Conservation (phyloP, 2,888 invertebrate species). For the Myopa tessellatipennis region DNA sequence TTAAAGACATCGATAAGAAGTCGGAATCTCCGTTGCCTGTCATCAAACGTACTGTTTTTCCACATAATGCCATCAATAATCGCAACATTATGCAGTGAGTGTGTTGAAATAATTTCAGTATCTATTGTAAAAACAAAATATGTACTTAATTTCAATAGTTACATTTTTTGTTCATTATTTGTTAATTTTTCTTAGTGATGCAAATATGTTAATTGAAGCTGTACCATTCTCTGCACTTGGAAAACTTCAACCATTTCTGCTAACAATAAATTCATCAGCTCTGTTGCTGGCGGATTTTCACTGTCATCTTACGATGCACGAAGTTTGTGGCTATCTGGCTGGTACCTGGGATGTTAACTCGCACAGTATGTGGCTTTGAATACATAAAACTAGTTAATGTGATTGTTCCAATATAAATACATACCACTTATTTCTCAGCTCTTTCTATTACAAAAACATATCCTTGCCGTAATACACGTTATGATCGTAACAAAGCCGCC, state of each 20-base stretch:
- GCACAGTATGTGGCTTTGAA: slow-evolving; percentile 78
- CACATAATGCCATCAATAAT: slow-evolving; percentile 81
- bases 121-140: neutral
- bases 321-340: slow-evolving; percentile 95
- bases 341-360: slow-evolving; percentile 95
- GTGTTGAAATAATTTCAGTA: slow-evolving; percentile 26
- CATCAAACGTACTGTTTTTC: slow-evolving; percentile 76
- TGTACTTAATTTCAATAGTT: neutral
- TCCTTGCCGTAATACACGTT: slow-evolving; percentile 86
- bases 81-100: slow-evolving; percentile 82
- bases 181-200: slow-evolving; percentile 74
- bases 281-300: slow-evolving; percentile 91
- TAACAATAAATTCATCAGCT: slow-evolving; percentile 88
- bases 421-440: slow-evolving; percentile 71
- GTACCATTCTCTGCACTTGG: slow-evolving; percentile 88
- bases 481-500: slow-evolving; percentile 80
- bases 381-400: neutral
- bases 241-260: slow-evolving; percentile 91
- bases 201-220: slow-evolving; percentile 89
- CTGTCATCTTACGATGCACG: slow-evolving; percentile 91
- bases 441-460: slow-evolving; percentile 88
- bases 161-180: slow-evolving; percentile 11
- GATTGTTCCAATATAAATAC: neutral
- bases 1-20: slow-evolving; percentile 74
- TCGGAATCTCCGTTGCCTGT: slow-evolving; percentile 73